Percentiles rank a stretch among this genome's conserved stretches.
These are phyloP conservation scores for Cyclura pinguis DNA, from an alignment of 2,797 vertebrate genomes.

Conservation along the genomic window DNA sequence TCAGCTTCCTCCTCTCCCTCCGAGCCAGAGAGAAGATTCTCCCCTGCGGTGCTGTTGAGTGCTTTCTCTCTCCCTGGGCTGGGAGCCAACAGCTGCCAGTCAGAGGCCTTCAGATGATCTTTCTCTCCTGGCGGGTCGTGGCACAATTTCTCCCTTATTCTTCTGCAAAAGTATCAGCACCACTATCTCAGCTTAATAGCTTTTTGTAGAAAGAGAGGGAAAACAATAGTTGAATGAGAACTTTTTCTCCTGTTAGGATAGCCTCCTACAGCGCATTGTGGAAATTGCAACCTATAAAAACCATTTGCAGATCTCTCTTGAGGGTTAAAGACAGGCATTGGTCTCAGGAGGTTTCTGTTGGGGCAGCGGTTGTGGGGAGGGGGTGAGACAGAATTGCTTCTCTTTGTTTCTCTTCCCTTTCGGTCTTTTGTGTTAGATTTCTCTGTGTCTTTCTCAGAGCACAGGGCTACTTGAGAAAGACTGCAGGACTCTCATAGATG, in stretches of 20 bases:
- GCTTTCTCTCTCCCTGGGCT: background rate
- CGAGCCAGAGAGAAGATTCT: background rate
- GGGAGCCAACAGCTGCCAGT: background rate
- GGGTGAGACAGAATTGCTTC: background rate
- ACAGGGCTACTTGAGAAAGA: background rate
- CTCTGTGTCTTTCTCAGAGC: background rate
- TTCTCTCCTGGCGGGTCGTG: background rate
- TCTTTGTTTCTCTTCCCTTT: background rate
- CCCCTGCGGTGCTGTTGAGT: background rate
- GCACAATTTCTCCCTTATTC: constrained; percentile 17
- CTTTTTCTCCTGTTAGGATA: background rate
- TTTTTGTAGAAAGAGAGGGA: background rate
- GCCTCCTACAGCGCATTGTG: background rate
- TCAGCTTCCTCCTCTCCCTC: background rate
- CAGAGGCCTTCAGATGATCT: constrained; percentile 38
- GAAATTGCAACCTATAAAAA: background rate
- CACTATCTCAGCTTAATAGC: background rate
- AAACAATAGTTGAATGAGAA: constrained; percentile 13
- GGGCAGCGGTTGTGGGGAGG: background rate
- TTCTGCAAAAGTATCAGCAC: constrained; percentile 31
- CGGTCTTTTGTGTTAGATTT: background rate
- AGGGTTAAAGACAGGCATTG: background rate
- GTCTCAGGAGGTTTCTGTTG: background rate
- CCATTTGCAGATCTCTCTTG: background rate
- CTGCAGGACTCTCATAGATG: background rate